Evolutionary conservation across 2,113 vertebrate genomes (phyloP).

Genomic region (Nothobranchius furzeri): DNA sequence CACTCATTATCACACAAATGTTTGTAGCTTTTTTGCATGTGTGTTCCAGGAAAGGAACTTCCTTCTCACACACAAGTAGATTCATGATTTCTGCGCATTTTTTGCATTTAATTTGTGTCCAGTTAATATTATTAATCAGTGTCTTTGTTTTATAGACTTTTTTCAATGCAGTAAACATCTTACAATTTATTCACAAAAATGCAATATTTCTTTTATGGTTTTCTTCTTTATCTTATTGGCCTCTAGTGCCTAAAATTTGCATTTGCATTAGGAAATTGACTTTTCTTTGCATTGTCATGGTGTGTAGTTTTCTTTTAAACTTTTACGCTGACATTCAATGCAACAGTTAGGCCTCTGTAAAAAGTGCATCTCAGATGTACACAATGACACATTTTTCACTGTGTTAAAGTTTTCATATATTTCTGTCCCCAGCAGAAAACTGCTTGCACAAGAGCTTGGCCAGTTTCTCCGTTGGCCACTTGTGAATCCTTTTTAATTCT

Average conservation of each 20-base stretch:
- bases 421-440: slow-evolving; percentile 46
- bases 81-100: not conserved
- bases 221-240: not conserved
- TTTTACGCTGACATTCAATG: not conserved
- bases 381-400: slow-evolving; percentile 18
- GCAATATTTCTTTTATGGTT: not conserved
- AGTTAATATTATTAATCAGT: no score
- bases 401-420: slow-evolving; percentile 45
- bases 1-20: slow-evolving; percentile 54
- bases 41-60: not conserved
- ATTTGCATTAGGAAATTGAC: no score
- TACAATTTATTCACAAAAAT: no score
- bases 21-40: slow-evolving; percentile 20
- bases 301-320: not conserved
- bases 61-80: no score
- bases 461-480: slow-evolving; percentile 53
- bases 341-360: not conserved
- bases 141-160: not conserved
- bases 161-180: not conserved
- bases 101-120: not conserved
- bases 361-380: not conserved
- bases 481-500: slow-evolving; percentile 66
- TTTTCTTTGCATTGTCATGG: not conserved
- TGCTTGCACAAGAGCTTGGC: slow-evolving; percentile 64
- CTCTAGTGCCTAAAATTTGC: no score